Conservation (phyloP, 2,113 vertebrate genomes). For the Stomatorhinus ivindoensis region DNA sequence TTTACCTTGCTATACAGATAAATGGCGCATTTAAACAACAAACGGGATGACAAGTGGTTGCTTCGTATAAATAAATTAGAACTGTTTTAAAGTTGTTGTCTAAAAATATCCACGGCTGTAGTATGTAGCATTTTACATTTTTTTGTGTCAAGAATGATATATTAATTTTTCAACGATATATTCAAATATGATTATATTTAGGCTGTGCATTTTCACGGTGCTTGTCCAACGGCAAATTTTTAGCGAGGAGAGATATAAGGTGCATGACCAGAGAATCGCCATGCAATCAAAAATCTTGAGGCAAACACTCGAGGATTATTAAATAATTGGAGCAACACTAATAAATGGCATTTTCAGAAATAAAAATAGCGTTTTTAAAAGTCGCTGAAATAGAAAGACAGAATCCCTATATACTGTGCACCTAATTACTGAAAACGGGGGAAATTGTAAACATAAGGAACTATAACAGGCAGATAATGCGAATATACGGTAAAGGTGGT, state of each 20-base stretch:
- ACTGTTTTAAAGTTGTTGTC: neutral
- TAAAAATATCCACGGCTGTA: neutral
- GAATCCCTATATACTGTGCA: neutral
- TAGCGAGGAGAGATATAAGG: neutral
- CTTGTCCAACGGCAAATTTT: neutral
- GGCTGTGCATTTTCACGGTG: neutral
- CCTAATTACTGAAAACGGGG: neutral
- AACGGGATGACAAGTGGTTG: neutral
- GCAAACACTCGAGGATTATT: neutral
- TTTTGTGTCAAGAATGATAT: neutral
- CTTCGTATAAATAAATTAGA: neutral
- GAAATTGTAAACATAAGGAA: neutral
- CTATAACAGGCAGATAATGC: conserved; percentile 21
- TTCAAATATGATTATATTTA: neutral
- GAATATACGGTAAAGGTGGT: conserved; percentile 9
- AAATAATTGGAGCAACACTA: neutral
- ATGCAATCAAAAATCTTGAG: neutral
- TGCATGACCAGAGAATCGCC: neutral
- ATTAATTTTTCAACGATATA: neutral
- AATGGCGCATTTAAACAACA: neutral
- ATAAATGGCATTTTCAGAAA: neutral
- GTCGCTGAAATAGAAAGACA: conserved; percentile 2
- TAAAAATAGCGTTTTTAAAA: conserved; percentile 8
- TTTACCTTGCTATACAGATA: neutral
- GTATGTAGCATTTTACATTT: neutral